Evolutionary conservation across 2,797 vertebrate genomes (phyloP), one percentile per base, ranked within the genome.

Genomic region (Sebastes glaucus): DNA sequence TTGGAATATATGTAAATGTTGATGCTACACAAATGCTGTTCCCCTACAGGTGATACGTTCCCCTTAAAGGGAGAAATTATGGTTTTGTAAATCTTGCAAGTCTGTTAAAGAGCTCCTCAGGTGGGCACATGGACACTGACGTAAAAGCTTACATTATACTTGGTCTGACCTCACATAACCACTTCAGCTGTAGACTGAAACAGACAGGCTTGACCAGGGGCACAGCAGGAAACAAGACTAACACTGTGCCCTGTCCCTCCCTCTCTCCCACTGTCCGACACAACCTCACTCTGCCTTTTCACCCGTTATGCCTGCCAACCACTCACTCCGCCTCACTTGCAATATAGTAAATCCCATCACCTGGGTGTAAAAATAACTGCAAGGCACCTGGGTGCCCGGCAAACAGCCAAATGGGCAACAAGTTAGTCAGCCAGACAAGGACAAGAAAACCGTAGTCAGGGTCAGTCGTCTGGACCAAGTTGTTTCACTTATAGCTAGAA

Each of bases 301-400:
- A 87, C 74, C 10, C 38, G 66, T 71, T 16, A 69, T 38, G 42
- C 22, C 46, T 69, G 83, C 78, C 80, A 83, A 55, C 20, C 66
- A 78, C 46, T 74, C 71, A 71, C 79, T 69, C 61, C 71, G 61
- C 56, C 80, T 91, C 74, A 75, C 69, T 77, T 68, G 70, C 56
- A 82, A 70, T 78, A 63, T 27, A 85, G 83, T 74, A 92, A 94
- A 94, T 93, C 93, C 91, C 85, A 93, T 95, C 89, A 92, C 66
- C 61, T 63, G 33, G 20, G 71, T 77, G 74, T 84, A 92, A 88
- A 94, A 94, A 94, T 92, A 94, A 77, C 88, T 23, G 13, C 11
- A 38, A 69, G 68, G 66, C 77, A 79, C 71, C 62, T 66, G 62
- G 72, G 71, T 62, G 76, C 7, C 22, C 6, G 78, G 71, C 78